These are phyloP conservation scores for Micronycteris hirsuta DNA, from an alignment of 2,113 vertebrate species.

Conservation along the genomic window DNA sequence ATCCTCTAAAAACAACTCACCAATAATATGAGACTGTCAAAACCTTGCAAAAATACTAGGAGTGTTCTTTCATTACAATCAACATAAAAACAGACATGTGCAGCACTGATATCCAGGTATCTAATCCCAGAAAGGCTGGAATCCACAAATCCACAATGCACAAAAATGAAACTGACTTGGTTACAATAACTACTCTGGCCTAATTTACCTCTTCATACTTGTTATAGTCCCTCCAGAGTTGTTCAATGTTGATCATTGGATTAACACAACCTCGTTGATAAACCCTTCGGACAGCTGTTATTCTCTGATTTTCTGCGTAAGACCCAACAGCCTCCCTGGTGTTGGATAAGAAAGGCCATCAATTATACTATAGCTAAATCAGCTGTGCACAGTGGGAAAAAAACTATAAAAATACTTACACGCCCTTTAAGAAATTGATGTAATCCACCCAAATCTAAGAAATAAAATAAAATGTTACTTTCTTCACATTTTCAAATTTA, in stretches of 20 bases:
- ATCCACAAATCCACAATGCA: not conserved
- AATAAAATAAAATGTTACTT: conserved; percentile 75
- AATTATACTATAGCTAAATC: conserved; percentile 58
- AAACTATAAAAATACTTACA: conserved; percentile 87
- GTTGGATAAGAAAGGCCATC: conserved; percentile 69
- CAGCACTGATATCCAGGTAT: not conserved
- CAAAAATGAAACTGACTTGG: not conserved
- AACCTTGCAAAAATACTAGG: not conserved
- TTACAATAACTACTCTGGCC: not conserved
- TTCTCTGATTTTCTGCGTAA: conserved; percentile 98
- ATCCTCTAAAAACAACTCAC: not conserved
- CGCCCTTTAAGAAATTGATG: conserved; percentile 99
- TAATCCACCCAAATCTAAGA: conserved; percentile 99
- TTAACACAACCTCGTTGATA: conserved; percentile 99
- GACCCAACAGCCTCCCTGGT: conserved; percentile 97
- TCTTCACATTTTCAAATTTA: conserved; percentile 45
- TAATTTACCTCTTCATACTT: conserved; percentile 97
- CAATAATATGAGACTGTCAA: conserved; percentile 6
- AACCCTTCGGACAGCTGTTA: conserved; percentile 97
- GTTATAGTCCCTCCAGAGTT: conserved; percentile 99
- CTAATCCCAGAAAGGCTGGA: not conserved
- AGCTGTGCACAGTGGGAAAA: conserved; percentile 45
- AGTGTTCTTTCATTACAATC: not conserved
- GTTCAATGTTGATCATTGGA: conserved; percentile 99
- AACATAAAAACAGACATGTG: not conserved